These are phyloP conservation scores for Tachystola acroxantha DNA, from an alignment of 2,888 invertebrate genomes.

Conservation along the genomic window DNA sequence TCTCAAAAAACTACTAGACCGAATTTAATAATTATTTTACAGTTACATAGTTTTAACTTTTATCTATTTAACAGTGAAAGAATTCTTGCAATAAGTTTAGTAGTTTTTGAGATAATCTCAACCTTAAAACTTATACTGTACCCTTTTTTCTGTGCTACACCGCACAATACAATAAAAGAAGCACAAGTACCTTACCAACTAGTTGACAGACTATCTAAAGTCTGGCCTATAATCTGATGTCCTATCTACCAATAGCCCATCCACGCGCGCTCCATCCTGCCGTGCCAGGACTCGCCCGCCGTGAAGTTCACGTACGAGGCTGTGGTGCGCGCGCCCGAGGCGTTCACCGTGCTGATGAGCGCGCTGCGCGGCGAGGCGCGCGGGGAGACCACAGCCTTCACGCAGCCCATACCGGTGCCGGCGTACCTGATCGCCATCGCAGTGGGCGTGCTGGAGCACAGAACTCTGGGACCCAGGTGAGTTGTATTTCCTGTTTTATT, in stretches of 20 bases:
- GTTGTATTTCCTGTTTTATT: neutral
- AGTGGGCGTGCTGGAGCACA: constrained; percentile 87
- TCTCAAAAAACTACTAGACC: too few species aligned
- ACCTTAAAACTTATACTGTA: too few species aligned
- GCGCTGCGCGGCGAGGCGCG: constrained; percentile 80
- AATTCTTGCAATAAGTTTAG: too few species aligned
- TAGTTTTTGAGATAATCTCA: too few species aligned
- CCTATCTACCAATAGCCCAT: constrained; percentile 82
- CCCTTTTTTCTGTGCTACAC: too few species aligned
- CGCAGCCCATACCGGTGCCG: constrained; percentile 90
- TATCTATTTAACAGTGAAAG: too few species aligned
- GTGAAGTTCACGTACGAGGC: constrained; percentile 93
- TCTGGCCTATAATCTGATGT: too few species aligned
- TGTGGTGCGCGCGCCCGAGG: constrained; percentile 82
- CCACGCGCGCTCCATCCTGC: constrained; percentile 92
- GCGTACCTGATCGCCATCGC: constrained; percentile 94
- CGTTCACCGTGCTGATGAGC: constrained; percentile 92
- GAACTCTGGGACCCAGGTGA: constrained; percentile 84
- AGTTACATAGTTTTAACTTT: too few species aligned
- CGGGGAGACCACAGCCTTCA: constrained; percentile 77
- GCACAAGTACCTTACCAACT: too few species aligned
- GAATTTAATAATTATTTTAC: too few species aligned
- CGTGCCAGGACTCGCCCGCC: constrained; percentile 95
- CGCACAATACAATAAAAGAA: too few species aligned
- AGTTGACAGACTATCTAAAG: too few species aligned